phyloP scores from a whole-genome alignment of 2,797 vertebrate species.

The Phaenicophaeus curvirostris region DNA sequence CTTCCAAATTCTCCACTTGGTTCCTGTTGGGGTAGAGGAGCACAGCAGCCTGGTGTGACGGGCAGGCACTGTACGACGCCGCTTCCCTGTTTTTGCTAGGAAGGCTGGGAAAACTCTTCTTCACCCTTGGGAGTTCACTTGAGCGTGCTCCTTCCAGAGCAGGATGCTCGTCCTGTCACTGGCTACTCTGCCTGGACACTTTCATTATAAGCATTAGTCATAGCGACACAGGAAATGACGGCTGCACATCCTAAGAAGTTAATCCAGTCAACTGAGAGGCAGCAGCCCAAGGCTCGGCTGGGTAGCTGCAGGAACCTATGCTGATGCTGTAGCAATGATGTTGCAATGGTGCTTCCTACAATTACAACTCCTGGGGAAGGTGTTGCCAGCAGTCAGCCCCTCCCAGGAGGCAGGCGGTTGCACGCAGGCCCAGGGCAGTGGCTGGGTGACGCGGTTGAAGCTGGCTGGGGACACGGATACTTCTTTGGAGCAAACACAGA shows the following conservation, averaged over 20 bases:
- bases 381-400: background rate
- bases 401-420: background rate
- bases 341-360: background rate
- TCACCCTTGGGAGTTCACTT: background rate
- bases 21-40: background rate
- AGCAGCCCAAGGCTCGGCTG: background rate
- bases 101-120: background rate
- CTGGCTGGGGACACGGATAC: accelerated
- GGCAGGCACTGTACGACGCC: background rate
- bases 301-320: background rate
- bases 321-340: background rate
- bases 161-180: background rate
- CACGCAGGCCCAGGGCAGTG: accelerated
- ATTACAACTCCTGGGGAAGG: background rate
- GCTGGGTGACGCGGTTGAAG: background rate
- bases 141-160: background rate
- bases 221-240: background rate
- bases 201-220: background rate
- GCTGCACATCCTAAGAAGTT: background rate
- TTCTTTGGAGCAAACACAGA: background rate
- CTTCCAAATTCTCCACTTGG: background rate
- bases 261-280: background rate
- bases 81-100: background rate
- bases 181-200: background rate
- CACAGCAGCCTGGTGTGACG: background rate